phyloP scores from a whole-genome alignment of 2,888 invertebrate species.

The Tanytarsus gracilentus region DNA sequence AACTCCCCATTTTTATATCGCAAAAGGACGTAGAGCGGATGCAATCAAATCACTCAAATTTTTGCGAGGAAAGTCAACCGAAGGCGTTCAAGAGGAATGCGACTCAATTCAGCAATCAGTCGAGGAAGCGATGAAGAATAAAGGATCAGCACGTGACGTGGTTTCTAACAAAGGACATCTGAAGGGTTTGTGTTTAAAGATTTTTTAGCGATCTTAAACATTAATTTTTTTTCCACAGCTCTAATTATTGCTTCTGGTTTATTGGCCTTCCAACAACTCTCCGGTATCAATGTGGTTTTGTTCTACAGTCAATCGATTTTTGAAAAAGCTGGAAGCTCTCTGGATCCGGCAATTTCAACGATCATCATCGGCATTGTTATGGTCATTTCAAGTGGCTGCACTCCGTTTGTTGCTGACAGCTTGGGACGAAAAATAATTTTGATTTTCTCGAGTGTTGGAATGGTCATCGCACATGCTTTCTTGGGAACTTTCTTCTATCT shows the following conservation, averaged over 20 bases:
- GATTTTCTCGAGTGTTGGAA: conserved; percentile 56
- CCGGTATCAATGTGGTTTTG: conserved; percentile 71
- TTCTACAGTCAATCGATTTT: conserved; percentile 71
- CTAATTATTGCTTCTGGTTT: conserved; percentile 64
- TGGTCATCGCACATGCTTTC: conserved; percentile 44
- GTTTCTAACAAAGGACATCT: conserved; percentile 45
- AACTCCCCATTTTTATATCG: conserved; percentile 62
- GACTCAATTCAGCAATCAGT: conserved; percentile 48
- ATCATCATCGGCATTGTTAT: conserved; percentile 80
- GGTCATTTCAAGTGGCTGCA: conserved; percentile 58
- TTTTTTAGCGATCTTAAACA: neutral
- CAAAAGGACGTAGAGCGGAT: conserved; percentile 47
- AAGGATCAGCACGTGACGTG: conserved; percentile 47
- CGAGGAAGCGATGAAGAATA: conserved; percentile 42
- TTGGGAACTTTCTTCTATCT: conserved; percentile 58
- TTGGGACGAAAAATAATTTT: conserved; percentile 66
- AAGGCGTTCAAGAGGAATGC: conserved; percentile 56
- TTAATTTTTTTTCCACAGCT: conserved; percentile 42
- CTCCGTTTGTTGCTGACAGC: conserved; percentile 67
- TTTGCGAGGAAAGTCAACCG: conserved; percentile 53
- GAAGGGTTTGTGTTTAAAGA: conserved; percentile 48
- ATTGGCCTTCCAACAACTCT: conserved; percentile 74
- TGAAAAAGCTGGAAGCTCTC: conserved; percentile 51
- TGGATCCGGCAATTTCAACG: conserved; percentile 56
- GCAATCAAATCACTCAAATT: conserved; percentile 57